Percentiles rank a stretch among this genome's conserved stretches.
These are phyloP conservation scores for Epiblema foenella DNA, from an alignment of 2,888 invertebrate species.

Conservation along the genomic window DNA sequence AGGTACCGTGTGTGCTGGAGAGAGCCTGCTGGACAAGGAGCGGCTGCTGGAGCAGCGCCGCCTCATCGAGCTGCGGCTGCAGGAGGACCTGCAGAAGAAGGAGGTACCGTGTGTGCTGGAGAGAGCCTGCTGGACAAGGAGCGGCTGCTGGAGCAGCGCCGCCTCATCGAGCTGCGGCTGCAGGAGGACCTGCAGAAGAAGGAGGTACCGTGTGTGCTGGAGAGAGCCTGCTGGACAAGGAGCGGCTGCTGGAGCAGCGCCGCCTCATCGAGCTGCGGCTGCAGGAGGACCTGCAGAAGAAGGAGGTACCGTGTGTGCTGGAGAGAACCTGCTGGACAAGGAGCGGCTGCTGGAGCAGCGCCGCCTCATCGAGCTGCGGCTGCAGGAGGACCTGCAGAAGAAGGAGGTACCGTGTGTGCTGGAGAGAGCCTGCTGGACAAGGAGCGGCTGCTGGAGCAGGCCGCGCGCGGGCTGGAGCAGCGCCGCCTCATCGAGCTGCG, in stretches of 20 bases:
- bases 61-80: slow-evolving; percentile 91
- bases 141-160: slow-evolving; percentile 62
- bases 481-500: slow-evolving; percentile 51
- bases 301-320: slow-evolving; percentile 79
- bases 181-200: slow-evolving; percentile 90
- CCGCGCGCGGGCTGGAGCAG: neutral
- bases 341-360: slow-evolving; percentile 62
- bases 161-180: slow-evolving; percentile 66
- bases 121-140: slow-evolving; percentile 90
- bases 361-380: slow-evolving; percentile 54
- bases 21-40: slow-evolving; percentile 90
- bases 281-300: slow-evolving; percentile 89
- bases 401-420: slow-evolving; percentile 84
- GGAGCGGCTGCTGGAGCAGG: slow-evolving; percentile 62
- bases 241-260: slow-evolving; percentile 62
- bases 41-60: slow-evolving; percentile 92
- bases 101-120: slow-evolving; percentile 89
- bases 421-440: slow-evolving; percentile 50
- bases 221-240: slow-evolving; percentile 50
- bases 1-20: slow-evolving; percentile 88
- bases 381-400: slow-evolving; percentile 90
- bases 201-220: slow-evolving; percentile 73
- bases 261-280: slow-evolving; percentile 66
- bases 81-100: slow-evolving; percentile 93
- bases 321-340: slow-evolving; percentile 50